Evolutionary conservation across 1,140 invertebrate genomes (phyloP), one percentile per base, ranked within the genome.

Genomic region (Cherax quadricarinatus): DNA sequence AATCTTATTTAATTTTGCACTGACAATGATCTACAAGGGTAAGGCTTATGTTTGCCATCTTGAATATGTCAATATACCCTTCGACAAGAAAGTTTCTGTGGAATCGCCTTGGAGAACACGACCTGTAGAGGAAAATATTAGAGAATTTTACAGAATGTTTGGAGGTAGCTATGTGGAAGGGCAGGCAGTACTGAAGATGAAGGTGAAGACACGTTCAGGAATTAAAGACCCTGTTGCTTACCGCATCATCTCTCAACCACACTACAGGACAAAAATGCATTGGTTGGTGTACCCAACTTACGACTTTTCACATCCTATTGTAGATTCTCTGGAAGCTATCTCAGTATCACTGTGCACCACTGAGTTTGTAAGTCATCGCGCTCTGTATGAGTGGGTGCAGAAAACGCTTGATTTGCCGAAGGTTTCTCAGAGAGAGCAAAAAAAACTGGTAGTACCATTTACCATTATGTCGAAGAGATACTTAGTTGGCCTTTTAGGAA

Each of bases 241-340:
- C 82, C 57, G 93, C 16, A 87, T 94, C 21, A 82, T 79, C 21
- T 24, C 30, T 21, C 57, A 21, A 5, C 60, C 51, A 18, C 93
- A 94, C 48, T 93, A 79, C 48, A 51, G 62, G 14, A 93, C 92
- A 18, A 78, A 81, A 3, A 53, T 21, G 7, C n/a, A 49, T 18
- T 94, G 93, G 93, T 78, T 24, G 2, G 79, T 94, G n/a, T 94
- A 93, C 79, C 93, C 93, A 10, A 93, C 88, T 3, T 94, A 94
- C 51, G 92, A 91, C 41, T 94, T 94, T 60, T 80, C 88, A 3
- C 92, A 94, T 80, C 53, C 87, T 30, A 88, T 93, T 10, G 82
- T 82, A 18, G 93, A 94, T 62, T 91, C 92, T 6, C 21, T 93
- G 6, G 93, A 94, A 53, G 83, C 62, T 86, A 93, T 94, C 75